Evolutionary conservation across 1,140 invertebrate genomes (phyloP).

Genomic region (Drosophila bocki): DNA sequence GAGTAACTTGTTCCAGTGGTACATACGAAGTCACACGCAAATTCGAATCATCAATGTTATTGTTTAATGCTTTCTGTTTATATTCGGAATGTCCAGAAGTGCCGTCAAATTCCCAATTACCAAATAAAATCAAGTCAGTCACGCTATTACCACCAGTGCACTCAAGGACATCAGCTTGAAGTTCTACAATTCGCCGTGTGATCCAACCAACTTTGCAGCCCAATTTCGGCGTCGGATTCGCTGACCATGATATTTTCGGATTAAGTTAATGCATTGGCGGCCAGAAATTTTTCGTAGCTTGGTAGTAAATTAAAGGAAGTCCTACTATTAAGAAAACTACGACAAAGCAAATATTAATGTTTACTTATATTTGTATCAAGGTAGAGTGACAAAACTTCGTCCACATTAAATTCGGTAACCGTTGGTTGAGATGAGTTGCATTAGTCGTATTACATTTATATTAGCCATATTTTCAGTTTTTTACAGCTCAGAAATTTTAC

Average conservation of each 20-base stretch:
- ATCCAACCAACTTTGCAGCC: background rate
- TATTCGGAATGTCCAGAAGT: too few relatives aligned
- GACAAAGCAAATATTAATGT: slow-evolving; percentile 8
- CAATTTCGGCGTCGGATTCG: background rate
- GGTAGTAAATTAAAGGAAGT: background rate
- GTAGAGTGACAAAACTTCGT: slow-evolving; percentile 11
- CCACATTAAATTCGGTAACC: slow-evolving; percentile 11
- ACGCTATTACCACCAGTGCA: background rate
- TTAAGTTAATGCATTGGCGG: background rate
- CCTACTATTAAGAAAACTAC: slow-evolving; percentile 3
- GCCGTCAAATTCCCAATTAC: too few relatives aligned
- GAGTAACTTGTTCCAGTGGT: slow-evolving; percentile 5
- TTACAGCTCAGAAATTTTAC: slow-evolving; percentile 8
- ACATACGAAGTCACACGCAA: background rate
- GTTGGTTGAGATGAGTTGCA: slow-evolving; percentile 7
- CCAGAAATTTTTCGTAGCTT: background rate
- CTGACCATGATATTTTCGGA: background rate
- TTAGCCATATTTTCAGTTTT: background rate
- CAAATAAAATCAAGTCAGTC: slow-evolving; percentile 5
- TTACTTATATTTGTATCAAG: slow-evolving; percentile 11
- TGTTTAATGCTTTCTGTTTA: background rate
- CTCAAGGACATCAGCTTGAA: background rate
- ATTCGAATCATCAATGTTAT: background rate
- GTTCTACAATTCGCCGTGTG: background rate
- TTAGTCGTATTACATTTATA: background rate